Percentiles rank a stretch among this genome's conserved stretches.
These are phyloP conservation scores for Leptothorax acervorum DNA, from an alignment of 2,888 invertebrate genomes.

Conservation along the genomic window DNA sequence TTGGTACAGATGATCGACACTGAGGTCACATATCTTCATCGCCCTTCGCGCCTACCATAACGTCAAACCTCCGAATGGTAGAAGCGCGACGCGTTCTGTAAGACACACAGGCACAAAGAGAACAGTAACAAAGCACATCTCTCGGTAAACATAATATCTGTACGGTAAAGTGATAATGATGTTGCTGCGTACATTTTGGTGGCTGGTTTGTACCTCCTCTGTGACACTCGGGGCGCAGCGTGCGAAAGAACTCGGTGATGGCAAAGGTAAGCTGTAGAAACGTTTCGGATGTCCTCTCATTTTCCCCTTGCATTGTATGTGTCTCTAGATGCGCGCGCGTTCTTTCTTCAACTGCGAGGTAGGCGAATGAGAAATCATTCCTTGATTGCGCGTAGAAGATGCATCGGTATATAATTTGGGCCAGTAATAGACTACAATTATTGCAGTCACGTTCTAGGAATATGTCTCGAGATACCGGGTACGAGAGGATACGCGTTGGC, in stretches of 20 bases:
- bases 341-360: neutral
- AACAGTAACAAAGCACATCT: constrained; percentile 23
- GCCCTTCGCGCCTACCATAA: constrained; percentile 25
- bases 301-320: neutral
- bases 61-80: constrained; percentile 24
- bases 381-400: constrained; percentile 3
- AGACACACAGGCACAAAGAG: neutral
- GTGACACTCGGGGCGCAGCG: constrained; percentile 81
- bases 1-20: constrained; percentile 24
- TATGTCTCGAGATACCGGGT: constrained; percentile 46
- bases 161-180: constrained; percentile 75
- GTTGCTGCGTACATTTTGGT: constrained; percentile 82
- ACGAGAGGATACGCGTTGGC: constrained; percentile 35
- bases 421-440: constrained; percentile 45
- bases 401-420: constrained; percentile 23
- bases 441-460: constrained; percentile 51
- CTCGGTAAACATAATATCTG: constrained; percentile 47
- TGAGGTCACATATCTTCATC: neutral
- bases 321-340: neutral
- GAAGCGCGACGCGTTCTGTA: neutral
- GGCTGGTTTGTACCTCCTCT: constrained; percentile 80
- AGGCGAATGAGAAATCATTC: neutral
- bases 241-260: constrained; percentile 82
- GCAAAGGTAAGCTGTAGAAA: constrained; percentile 80
- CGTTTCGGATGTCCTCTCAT: neutral